Base-by-base conservation (phyloP, 2,797 vertebrate genomes). In the Alauda arvensis region DNA sequence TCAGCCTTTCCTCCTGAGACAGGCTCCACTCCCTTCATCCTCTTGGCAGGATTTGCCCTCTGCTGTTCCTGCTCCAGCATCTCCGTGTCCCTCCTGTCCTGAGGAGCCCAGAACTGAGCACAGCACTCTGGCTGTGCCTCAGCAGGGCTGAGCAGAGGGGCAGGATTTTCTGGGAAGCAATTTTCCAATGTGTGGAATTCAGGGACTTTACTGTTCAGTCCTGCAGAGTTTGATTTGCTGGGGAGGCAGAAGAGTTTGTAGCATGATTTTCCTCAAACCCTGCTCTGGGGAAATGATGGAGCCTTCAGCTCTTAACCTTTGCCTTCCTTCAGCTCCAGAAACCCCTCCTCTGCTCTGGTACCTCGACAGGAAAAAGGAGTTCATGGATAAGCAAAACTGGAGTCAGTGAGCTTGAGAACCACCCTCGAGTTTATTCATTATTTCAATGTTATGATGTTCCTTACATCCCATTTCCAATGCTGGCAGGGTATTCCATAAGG, bases 401-500 rank as follows among this genome's bases (percentile, higher is more conserved):
- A 75, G 29, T n/a, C 40, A 26, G 18, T 60, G 23, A 40, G 67
- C 55, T 49, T 67, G 52, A 89, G 55, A 74, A 37, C 37, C 17
- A 29, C 39, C 7, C 59, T 72, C 69, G 40, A 37, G 43, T 39
- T 79, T 31, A 13, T 84, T 77, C 42, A 3, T 31, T 1, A 43
- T 82, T 77, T 82, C 39, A 51, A 42, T 19, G 14, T 62, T 65
- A 5, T 0, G 3, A 0, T 72, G 16, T 72, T 90, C 74, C 70
- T 78, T 48, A 8, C 28, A 40, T 34, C 40, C 40, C 14, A 10
- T 78, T 94, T 87, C 85, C 61, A 52, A 33, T 88, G 68, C 39
- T 74, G 87, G 83, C 63, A 63, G 6, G 61, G 29, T 75, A 25
- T 84, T 91, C 87, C 61, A 19, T 67, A 75, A 83, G 55, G 83